phyloP scores from a whole-genome alignment of 1,140 invertebrate genomes.

The Drosophila sp. region DNA sequence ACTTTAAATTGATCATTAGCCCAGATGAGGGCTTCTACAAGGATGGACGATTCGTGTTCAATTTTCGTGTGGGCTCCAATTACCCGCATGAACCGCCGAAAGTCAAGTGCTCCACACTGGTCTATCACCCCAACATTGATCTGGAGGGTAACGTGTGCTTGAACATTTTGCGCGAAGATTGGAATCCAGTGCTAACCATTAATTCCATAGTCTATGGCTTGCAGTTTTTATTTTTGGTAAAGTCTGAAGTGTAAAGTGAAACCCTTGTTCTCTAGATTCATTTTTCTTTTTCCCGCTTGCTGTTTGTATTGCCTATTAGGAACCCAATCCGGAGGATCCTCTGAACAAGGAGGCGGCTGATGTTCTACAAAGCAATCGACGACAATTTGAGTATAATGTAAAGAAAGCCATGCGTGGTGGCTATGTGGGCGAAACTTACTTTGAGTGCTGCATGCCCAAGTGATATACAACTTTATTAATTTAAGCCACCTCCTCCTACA shows the following conservation, averaged over 20 bases:
- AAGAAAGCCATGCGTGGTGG: conserved; percentile 97
- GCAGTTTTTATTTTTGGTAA: conserved; percentile 97
- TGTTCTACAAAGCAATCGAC: conserved; percentile 96
- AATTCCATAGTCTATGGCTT: conserved; percentile 99
- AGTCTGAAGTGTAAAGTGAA: background rate
- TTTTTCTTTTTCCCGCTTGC: background rate
- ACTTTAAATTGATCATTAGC: conserved; percentile 97
- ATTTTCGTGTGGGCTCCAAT: conserved; percentile 97
- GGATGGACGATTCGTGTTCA: conserved; percentile 97
- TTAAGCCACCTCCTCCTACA: conserved; percentile 62
- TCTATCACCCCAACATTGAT: conserved; percentile 98
- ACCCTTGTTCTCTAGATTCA: background rate
- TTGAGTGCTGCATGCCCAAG: conserved; percentile 98
- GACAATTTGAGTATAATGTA: conserved; percentile 98
- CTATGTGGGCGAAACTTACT: conserved; percentile 95
- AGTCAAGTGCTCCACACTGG: conserved; percentile 96
- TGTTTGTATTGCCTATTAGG: conserved; percentile 84
- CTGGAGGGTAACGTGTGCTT: conserved; percentile 97
- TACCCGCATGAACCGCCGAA: conserved; percentile 98
- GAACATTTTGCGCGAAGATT: conserved; percentile 98
- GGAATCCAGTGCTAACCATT: conserved; percentile 99
- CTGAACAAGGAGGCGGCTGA: conserved; percentile 99
- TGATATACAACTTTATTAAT: conserved; percentile 86
- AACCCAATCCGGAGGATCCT: conserved; percentile 99
- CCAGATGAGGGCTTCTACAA: conserved; percentile 99